phyloP scores from a whole-genome alignment of 2,888 invertebrate species.

The Deilephila porcellus region DNA sequence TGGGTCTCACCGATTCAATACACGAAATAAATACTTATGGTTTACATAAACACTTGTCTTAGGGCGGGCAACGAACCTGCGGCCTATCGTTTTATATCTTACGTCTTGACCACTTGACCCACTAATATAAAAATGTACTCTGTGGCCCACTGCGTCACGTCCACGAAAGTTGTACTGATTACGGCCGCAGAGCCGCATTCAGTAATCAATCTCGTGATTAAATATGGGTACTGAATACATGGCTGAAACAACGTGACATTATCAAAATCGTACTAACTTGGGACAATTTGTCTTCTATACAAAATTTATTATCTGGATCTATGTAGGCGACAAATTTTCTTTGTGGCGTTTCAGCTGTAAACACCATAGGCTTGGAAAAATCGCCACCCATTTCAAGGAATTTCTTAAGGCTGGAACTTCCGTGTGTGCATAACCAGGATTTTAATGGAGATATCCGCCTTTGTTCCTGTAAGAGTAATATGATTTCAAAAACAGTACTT shows the following conservation, averaged over 20 bases:
- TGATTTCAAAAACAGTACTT: too few species aligned
- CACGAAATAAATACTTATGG: too few species aligned
- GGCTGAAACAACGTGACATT: too few species aligned
- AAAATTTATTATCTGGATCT: conserved; percentile 95
- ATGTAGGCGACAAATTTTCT: conserved; percentile 96
- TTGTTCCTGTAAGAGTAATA: conserved; percentile 83
- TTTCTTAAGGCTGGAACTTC: conserved; percentile 91
- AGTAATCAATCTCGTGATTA: background rate
- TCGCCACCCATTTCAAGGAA: conserved; percentile 89
- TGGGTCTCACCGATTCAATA: too few species aligned
- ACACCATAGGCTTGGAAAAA: conserved; percentile 90
- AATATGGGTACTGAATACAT: background rate
- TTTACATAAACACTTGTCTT: too few species aligned
- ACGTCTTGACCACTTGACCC: too few species aligned
- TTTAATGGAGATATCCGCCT: conserved; percentile 93
- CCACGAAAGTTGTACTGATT: too few species aligned
- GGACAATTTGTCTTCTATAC: conserved; percentile 95
- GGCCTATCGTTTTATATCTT: too few species aligned
- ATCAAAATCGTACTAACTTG: conserved; percentile 85
- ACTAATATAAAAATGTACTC: too few species aligned
- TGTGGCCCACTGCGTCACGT: too few species aligned
- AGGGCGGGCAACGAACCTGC: too few species aligned
- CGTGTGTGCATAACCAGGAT: conserved; percentile 96
- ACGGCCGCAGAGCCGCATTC: too few species aligned
- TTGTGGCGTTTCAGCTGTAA: conserved; percentile 94